These are phyloP conservation scores for Nylanderia fulva DNA, from an alignment of 1,140 invertebrate genomes.

Conservation along the genomic window DNA sequence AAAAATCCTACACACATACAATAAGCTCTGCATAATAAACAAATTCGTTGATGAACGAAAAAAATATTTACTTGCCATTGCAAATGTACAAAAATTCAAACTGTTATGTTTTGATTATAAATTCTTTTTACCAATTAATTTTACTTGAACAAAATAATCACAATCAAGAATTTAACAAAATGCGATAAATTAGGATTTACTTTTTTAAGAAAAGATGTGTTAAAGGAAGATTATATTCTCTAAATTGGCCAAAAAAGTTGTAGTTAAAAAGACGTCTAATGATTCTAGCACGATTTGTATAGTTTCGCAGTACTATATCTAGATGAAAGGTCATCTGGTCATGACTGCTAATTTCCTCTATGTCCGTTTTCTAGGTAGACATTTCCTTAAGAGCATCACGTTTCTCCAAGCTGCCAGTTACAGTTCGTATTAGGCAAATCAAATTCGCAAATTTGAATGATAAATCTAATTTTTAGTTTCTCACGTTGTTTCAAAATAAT, in stretches of 20 bases:
- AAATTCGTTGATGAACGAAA: neutral
- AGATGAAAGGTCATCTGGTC: constrained; percentile 53
- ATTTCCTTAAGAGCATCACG: constrained; percentile 39
- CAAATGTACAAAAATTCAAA: neutral
- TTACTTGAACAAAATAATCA: neutral
- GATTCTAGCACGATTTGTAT: constrained; percentile 16
- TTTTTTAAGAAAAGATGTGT: neutral
- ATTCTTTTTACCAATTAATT: neutral
- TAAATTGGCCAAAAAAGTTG: constrained; percentile 2
- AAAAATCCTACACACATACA: neutral
- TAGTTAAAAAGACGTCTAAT: neutral
- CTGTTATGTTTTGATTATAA: neutral
- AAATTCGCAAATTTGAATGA: neutral
- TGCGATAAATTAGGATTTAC: neutral
- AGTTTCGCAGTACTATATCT: constrained; percentile 26
- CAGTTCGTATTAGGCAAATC: neutral
- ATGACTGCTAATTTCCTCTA: constrained; percentile 70
- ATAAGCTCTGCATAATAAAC: neutral
- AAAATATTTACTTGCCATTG: neutral
- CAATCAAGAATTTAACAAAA: neutral
- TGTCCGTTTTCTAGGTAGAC: constrained; percentile 47
- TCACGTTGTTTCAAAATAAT: neutral
- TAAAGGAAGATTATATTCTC: constrained; percentile 13
- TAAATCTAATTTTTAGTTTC: constrained; percentile 27
- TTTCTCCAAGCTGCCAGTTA: constrained; percentile 8